phyloP scores from a whole-genome alignment of 1,140 invertebrate species.

The Geopemphigus sp. region DNA sequence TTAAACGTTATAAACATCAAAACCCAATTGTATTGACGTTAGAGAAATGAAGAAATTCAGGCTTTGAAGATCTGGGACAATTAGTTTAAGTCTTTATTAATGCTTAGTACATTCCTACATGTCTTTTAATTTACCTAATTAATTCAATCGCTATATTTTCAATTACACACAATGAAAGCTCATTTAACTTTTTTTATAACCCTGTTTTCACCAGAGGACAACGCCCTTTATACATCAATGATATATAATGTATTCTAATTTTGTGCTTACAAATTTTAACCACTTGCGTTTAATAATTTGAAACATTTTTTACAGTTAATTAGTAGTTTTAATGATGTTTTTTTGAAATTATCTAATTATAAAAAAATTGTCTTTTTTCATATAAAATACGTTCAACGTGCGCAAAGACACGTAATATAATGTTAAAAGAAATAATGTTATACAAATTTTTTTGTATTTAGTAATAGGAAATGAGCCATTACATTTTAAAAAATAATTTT shows the following conservation, averaged over 20 bases:
- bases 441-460: too few relatives aligned
- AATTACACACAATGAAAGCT: slow-evolving; percentile 7
- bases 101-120: not conserved
- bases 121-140: slow-evolving; percentile 22
- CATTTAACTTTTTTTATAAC: not conserved
- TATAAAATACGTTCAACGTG: too few relatives aligned
- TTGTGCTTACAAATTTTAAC: not conserved
- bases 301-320: not conserved
- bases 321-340: too few relatives aligned
- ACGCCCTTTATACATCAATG: not conserved
- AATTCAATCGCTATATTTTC: not conserved
- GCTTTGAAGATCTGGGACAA: not conserved
- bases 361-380: too few relatives aligned
- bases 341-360: too few relatives aligned
- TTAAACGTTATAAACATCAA: too few relatives aligned
- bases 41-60: not conserved
- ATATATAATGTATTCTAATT: not conserved
- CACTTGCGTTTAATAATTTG: not conserved
- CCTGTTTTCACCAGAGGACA: not conserved
- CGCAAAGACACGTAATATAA: too few relatives aligned
- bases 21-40: not conserved
- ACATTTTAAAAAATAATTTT: too few relatives aligned
- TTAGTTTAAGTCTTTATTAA: not conserved
- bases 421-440: too few relatives aligned
- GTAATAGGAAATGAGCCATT: too few relatives aligned